Evolutionary conservation across 2,113 vertebrate species (phyloP).

Genomic region (Amphilophus citrinellus): DNA sequence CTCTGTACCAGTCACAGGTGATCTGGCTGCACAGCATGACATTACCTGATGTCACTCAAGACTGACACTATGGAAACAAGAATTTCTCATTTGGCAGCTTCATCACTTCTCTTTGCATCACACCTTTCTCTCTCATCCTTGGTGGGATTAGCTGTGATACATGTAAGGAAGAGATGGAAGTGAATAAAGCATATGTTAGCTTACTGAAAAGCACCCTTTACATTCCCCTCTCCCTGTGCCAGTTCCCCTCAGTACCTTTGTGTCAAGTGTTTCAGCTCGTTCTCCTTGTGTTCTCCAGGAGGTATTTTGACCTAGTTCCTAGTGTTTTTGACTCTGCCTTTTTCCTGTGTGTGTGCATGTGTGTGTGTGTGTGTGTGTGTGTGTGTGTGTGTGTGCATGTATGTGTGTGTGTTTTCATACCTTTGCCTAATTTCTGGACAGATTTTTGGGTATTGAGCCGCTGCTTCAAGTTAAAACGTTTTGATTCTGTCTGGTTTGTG

Average conservation of each 20-base stretch:
- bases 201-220: not conserved
- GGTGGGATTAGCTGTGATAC: not conserved
- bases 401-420: not conserved
- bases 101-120: not conserved
- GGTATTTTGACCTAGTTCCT: constrained; percentile 5
- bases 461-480: not conserved
- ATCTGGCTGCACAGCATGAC: not conserved
- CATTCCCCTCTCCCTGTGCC: not conserved
- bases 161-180: not conserved
- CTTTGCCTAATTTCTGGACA: not conserved
- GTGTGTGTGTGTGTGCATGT: not conserved
- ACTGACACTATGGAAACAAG: not conserved
- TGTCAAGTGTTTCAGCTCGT: not conserved
- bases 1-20: not conserved
- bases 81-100: not conserved
- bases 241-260: not conserved
- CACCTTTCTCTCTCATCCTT: not conserved
- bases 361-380: not conserved
- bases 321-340: not conserved
- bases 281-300: constrained; percentile 1
- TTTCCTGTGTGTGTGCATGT: not conserved
- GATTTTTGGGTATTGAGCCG: not conserved
- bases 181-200: not conserved
- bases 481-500: not conserved
- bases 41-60: not conserved